Evolutionary conservation across 2,888 invertebrate genomes (phyloP), one percentile per base, ranked within the genome.

Genomic region (Lycophotia porphyrea): DNA sequence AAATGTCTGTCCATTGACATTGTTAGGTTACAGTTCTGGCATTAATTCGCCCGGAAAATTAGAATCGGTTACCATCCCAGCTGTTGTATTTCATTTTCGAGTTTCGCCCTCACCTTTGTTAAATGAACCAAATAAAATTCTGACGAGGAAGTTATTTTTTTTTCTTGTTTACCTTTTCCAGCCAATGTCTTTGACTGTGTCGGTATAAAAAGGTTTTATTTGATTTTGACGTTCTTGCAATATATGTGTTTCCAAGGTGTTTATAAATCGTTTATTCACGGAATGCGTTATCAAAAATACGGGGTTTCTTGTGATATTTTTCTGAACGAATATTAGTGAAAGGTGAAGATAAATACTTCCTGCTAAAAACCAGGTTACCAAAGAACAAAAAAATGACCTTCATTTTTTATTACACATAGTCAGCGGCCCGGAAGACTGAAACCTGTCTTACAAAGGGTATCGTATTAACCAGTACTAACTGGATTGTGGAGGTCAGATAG

Each of bases 91-190:
- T 90, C 87, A 89, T 90, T 88, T 82, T 84, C 76, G 82, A 87
- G 77, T 84, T 81, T 78, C 74, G 74, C 78, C 86, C 86, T 84
- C 81, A 90, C 89, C 89, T 91, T 90, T 92, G 90, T 90, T 89
- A 87, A 93, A 92, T 92, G 92, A 92, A 92, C 90, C 92, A 85
- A 90, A 90, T 90, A 88, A 89, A 90, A 90, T 90, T 88, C 90
- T 83, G 82, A 81, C 73, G 71, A 76, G 61, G 21, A 78, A 83
- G 84, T 83, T 86, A 85, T 89, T 86, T 86, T 89, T 86, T 89
- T 89, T 82, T 80, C 75, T 81, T 90, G 88, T 90, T 91, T 90
- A 87, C 88, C 84, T 90, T 89, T 89, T 82, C 72, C 77, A 82
- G 80, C 71, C 84, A 81, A 70, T 76, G 71, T 84, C 72, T 82